Conservation (phyloP, 2,888 invertebrate species). For the Leucophora obtusa region DNA sequence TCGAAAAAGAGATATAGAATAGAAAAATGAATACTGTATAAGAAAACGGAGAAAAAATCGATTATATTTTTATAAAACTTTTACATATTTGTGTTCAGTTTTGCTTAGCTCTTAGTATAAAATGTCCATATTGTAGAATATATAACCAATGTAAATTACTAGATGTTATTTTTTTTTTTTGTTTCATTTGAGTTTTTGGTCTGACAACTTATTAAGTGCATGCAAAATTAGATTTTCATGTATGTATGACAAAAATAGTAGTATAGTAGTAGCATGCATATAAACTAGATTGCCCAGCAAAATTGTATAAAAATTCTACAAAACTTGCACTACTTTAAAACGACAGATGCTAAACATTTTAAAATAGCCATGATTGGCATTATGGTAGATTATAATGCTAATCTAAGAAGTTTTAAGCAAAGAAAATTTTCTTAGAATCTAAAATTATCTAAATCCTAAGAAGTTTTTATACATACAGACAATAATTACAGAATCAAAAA, state of each 20-base stretch:
- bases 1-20: constrained; percentile 2
- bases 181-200: constrained; percentile 25
- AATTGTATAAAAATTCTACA: too few species aligned
- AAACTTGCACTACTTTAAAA: too few species aligned
- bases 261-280: background rate
- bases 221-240: constrained; percentile 58
- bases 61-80: constrained; percentile 46
- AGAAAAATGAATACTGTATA: constrained; percentile 3
- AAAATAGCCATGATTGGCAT: too few species aligned
- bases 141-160: constrained; percentile 46
- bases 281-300: background rate
- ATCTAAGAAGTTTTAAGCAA: too few species aligned
- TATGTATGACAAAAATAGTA: background rate
- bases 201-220: constrained; percentile 61
- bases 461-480: too few species aligned
- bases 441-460: too few species aligned
- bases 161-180: constrained; percentile 17
- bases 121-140: constrained; percentile 33
- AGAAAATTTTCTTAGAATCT: too few species aligned
- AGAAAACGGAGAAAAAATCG: constrained; percentile 38
- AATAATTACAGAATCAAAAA: too few species aligned
- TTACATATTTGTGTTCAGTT: constrained; percentile 42
- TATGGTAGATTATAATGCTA: too few species aligned
- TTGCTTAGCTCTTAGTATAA: constrained; percentile 32
- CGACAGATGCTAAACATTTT: too few species aligned